These are phyloP conservation scores for Hemistola chrysoprasaria DNA, from an alignment of 2,888 invertebrate genomes.

Conservation along the genomic window DNA sequence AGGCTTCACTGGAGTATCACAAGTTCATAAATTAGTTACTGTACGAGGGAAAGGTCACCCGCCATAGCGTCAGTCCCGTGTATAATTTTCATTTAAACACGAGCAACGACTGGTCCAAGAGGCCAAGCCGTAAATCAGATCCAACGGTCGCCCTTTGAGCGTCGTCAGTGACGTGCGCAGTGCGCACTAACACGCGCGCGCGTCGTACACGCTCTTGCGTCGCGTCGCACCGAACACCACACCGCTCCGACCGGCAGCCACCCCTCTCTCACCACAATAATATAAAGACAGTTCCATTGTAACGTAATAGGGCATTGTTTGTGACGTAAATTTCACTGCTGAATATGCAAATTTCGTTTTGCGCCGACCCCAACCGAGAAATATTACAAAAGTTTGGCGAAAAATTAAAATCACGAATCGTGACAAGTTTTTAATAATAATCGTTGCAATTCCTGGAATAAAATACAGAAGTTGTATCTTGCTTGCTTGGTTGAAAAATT, in stretches of 20 bases:
- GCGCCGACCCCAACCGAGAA: constrained; percentile 66
- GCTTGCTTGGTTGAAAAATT: not conserved
- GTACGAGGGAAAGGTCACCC: constrained; percentile 71
- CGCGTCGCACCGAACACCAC: constrained; percentile 30
- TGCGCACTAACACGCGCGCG: constrained; percentile 18
- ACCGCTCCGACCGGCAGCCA: constrained; percentile 9
- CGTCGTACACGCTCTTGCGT: constrained; percentile 25
- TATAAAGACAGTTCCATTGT: constrained; percentile 78
- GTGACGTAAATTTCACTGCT: constrained; percentile 76
- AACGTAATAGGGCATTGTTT: constrained; percentile 77
- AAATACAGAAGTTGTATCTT: constrained; percentile 9
- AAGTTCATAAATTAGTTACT: constrained; percentile 77
- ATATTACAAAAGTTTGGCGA: constrained; percentile 75
- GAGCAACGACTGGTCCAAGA: constrained; percentile 69
- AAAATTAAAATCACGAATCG: constrained; percentile 74
- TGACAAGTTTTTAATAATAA: constrained; percentile 51
- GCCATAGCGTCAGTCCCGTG: constrained; percentile 59
- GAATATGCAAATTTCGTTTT: constrained; percentile 77
- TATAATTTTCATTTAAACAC: constrained; percentile 78
- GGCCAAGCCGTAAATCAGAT: constrained; percentile 72
- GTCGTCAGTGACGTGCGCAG: constrained; percentile 38
- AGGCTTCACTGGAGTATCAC: constrained; percentile 64
- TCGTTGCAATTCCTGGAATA: constrained; percentile 24
- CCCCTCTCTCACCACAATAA: constrained; percentile 55
- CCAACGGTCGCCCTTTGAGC: constrained; percentile 59